These are phyloP conservation scores for Uloborus plumipes DNA, from an alignment of 2,888 invertebrate species.

Conservation along the genomic window DNA sequence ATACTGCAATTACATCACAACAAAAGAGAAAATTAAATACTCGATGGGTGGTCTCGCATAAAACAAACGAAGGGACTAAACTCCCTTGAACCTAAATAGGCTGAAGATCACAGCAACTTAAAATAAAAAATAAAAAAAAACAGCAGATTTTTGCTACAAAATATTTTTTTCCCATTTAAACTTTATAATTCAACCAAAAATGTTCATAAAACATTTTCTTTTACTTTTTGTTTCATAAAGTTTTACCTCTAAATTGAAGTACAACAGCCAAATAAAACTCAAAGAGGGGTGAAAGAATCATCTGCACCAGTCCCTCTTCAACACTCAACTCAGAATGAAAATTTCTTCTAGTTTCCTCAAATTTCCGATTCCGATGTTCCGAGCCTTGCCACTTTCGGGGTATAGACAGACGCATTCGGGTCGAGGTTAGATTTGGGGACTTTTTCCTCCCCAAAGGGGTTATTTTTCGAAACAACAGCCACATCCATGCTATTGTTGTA, in stretches of 20 bases:
- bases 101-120: slow-evolving; percentile 41
- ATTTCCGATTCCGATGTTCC: slow-evolving; percentile 45
- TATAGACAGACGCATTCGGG: slow-evolving; percentile 92
- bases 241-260: slow-evolving; percentile 45
- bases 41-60: slow-evolving; percentile 49
- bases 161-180: not conserved
- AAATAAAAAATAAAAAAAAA: slow-evolving; percentile 41
- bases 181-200: slow-evolving; percentile 20
- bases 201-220: slow-evolving; percentile 42
- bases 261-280: slow-evolving; percentile 48
- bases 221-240: slow-evolving; percentile 16
- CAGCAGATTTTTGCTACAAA: slow-evolving; percentile 38
- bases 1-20: slow-evolving; percentile 18
- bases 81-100: slow-evolving; percentile 2
- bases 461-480: too few species aligned
- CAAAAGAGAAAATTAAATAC: slow-evolving; percentile 25
- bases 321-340: not conserved
- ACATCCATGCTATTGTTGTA: slow-evolving; percentile 43
- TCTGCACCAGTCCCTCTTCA: slow-evolving; percentile 48
- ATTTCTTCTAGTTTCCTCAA: slow-evolving; percentile 14
- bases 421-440: slow-evolving; percentile 78
- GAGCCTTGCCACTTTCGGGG: slow-evolving; percentile 77
- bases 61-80: slow-evolving; percentile 6
- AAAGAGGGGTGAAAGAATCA: slow-evolving; percentile 12
- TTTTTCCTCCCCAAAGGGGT: slow-evolving; percentile 64